Evolutionary conservation across 2,113 vertebrate genomes (phyloP).

Genomic region (Nicator chloris): DNA sequence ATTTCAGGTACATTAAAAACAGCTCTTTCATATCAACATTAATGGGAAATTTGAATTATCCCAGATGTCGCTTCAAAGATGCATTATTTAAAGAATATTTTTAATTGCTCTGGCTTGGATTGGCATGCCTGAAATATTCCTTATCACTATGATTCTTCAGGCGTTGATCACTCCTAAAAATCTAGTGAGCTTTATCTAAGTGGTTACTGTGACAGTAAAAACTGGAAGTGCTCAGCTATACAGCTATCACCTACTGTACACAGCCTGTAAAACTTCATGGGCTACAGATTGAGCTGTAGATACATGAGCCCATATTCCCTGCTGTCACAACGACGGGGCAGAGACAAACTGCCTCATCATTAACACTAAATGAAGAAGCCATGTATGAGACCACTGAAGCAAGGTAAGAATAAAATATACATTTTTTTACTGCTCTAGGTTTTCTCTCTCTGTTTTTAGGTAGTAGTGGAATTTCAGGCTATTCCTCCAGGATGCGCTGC

Average conservation of each 20-base stretch:
- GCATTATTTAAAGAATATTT: not conserved
- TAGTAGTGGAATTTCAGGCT: not conserved
- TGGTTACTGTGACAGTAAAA: not conserved
- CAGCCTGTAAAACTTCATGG: not conserved
- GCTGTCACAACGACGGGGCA: not conserved
- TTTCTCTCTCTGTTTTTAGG: not conserved
- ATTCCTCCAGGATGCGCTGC: not conserved
- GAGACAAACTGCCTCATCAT: not conserved
- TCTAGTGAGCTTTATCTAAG: not conserved
- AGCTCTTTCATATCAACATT: not conserved
- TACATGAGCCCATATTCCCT: not conserved
- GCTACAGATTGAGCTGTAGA: constrained; percentile 12
- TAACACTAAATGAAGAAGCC: constrained; percentile 24
- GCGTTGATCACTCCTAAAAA: not conserved
- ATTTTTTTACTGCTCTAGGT: not conserved
- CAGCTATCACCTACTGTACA: not conserved
- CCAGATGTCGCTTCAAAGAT: not conserved
- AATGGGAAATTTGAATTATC: not conserved
- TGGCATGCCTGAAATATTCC: not conserved
- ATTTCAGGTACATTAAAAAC: not conserved
- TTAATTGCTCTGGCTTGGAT: not conserved
- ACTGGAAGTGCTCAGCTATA: not conserved
- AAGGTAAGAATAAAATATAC: not conserved
- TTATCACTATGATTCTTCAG: not conserved
- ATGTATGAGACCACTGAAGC: not conserved